Evolutionary conservation across 2,113 vertebrate species (phyloP).

Genomic region (Dicentrarchus labrax): DNA sequence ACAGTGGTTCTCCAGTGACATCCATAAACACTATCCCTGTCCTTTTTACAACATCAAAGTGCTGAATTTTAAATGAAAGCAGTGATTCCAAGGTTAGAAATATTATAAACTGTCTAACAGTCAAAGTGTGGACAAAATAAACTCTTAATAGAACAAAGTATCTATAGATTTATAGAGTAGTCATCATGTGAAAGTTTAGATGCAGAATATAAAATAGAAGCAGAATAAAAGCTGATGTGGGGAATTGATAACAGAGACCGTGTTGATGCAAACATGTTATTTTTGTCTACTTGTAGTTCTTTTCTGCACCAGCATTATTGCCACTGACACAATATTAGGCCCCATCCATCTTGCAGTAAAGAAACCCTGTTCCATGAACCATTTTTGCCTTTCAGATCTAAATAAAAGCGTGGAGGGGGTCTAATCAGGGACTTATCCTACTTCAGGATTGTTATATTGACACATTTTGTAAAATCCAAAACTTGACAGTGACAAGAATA

Average conservation of each 20-base stretch:
- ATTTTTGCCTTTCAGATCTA: not conserved
- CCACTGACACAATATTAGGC: slow-evolving; percentile 1
- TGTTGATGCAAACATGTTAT: not conserved
- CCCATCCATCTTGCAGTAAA: not conserved
- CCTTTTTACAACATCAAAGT: slow-evolving; percentile 25
- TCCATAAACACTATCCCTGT: slow-evolving; percentile 34
- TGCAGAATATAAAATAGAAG: not conserved
- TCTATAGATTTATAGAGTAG: not conserved
- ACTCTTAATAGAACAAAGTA: not conserved
- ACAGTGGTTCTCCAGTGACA: slow-evolving; percentile 40
- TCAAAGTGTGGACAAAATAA: not conserved
- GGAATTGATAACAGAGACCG: not conserved
- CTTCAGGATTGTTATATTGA: not conserved
- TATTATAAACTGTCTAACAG: not conserved
- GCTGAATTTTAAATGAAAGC: slow-evolving; percentile 8
- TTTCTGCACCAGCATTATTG: not conserved
- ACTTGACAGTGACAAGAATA: not conserved
- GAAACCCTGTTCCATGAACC: not conserved
- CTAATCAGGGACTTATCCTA: not conserved
- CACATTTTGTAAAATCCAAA: not conserved
- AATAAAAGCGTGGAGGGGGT: not conserved
- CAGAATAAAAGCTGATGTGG: not conserved
- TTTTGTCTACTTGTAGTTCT: not conserved
- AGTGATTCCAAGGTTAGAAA: slow-evolving; percentile 32
- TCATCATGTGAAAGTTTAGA: not conserved